phyloP scores from a whole-genome alignment of 2,888 invertebrate genomes.

The Drosophila imparisetae region DNA sequence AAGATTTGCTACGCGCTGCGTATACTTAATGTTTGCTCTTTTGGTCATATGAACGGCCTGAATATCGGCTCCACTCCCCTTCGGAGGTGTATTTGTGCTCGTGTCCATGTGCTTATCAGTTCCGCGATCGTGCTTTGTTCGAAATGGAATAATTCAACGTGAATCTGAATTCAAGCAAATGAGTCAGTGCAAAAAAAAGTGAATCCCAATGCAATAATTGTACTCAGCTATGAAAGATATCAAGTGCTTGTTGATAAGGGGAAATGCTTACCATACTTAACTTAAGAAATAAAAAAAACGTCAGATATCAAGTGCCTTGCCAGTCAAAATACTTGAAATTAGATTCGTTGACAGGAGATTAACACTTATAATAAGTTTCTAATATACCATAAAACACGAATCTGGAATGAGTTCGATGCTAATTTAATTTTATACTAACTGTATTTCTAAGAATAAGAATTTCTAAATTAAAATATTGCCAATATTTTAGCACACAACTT shows the following conservation, averaged over 20 bases:
- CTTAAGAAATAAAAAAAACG: conserved; percentile 1
- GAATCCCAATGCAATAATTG: conserved; percentile 26
- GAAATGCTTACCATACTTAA: conserved; percentile 5
- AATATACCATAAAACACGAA: not conserved
- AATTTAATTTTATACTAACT: not conserved
- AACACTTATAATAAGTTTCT: not conserved
- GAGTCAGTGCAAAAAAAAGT: conserved; percentile 33
- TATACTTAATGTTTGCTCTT: conserved; percentile 37
- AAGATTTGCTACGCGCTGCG: conserved; percentile 27
- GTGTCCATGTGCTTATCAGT: conserved; percentile 40
- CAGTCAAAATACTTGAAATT: conserved; percentile 7
- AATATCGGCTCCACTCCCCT: not conserved
- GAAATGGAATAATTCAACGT: conserved; percentile 9
- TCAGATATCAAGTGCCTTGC: not conserved
- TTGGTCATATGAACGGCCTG: conserved; percentile 34
- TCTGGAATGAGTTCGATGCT: not conserved
- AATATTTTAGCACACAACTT: not conserved
- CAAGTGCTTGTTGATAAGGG: conserved; percentile 20
- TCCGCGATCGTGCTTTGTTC: conserved; percentile 34
- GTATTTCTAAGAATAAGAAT: not conserved
- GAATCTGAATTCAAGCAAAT: conserved; percentile 25
- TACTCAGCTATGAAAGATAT: conserved; percentile 16
- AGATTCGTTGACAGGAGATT: not conserved
- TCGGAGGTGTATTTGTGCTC: conserved; percentile 3
- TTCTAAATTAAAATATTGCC: not conserved